phyloP scores from a whole-genome alignment of 1,140 invertebrate genomes.

The Nomia melanderi region DNA sequence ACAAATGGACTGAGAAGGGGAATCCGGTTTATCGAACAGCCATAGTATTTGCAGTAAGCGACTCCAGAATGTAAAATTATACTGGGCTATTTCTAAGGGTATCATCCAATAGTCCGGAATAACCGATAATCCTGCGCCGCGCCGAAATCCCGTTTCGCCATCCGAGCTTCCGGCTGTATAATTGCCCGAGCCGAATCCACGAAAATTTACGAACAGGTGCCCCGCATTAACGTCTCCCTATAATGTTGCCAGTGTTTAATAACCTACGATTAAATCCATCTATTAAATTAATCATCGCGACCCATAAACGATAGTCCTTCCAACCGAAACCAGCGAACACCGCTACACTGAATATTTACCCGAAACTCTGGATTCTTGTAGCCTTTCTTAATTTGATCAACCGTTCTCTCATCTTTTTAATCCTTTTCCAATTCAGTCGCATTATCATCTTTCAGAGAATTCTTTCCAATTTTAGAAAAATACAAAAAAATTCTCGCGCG shows the following conservation, averaged over 20 bases:
- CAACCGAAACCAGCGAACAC: no score
- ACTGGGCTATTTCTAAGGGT: constrained; percentile 30
- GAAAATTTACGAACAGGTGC: constrained; percentile 31
- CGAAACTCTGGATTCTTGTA: no score
- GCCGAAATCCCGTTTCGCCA: neutral
- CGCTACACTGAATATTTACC: no score
- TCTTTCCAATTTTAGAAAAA: no score
- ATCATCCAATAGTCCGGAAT: constrained; percentile 28
- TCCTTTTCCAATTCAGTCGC: no score
- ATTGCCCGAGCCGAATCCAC: constrained; percentile 19
- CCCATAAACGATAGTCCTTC: neutral
- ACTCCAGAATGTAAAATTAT: constrained; percentile 1
- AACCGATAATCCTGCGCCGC: constrained; percentile 18
- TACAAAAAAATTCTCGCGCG: no score
- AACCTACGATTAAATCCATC: constrained; percentile 8
- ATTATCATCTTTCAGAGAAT: no score
- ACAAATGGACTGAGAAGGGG: neutral
- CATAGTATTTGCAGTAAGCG: neutral
- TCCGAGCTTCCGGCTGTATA: constrained; percentile 4
- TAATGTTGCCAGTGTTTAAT: constrained; percentile 1
- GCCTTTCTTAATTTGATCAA: no score
- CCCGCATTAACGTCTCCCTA: neutral
- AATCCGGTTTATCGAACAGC: neutral
- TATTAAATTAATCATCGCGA: constrained; percentile 1
- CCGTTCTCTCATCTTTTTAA: no score